Conservation (phyloP, 1,140 invertebrate species). For the Drosophila nigromelanica region DNA sequence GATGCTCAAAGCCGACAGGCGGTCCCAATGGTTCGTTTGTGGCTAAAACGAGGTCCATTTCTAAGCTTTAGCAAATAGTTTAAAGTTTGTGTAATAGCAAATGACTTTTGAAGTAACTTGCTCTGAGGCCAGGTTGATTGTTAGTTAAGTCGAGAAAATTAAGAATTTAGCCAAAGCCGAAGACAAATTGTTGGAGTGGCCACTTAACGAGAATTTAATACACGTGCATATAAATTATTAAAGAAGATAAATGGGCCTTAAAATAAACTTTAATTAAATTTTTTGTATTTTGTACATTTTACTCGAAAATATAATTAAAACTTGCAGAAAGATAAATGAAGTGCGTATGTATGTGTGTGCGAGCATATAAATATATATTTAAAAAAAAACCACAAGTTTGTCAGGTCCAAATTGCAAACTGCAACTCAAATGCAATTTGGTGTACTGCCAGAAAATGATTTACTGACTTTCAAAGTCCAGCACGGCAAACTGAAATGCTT, state of each 20-base stretch:
- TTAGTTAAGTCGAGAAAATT: not conserved
- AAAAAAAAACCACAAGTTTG: constrained; percentile 15
- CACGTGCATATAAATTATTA: not conserved
- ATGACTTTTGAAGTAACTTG: constrained; percentile 9
- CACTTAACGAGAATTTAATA: not conserved
- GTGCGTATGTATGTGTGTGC: not conserved
- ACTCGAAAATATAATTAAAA: constrained; percentile 65
- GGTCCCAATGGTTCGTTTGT: not conserved
- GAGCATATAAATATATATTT: not conserved
- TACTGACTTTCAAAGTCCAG: constrained; percentile 11
- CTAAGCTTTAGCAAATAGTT: not conserved
- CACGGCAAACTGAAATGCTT: not conserved
- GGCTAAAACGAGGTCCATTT: not conserved
- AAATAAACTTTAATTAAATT: constrained; percentile 74
- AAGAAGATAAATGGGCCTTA: constrained; percentile 47
- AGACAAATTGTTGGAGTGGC: not conserved
- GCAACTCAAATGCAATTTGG: constrained; percentile 15
- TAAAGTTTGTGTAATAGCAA: constrained; percentile 10
- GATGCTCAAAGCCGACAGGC: not conserved
- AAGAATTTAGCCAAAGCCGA: no score
- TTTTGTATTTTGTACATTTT: constrained; percentile 15
- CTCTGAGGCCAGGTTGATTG: not conserved
- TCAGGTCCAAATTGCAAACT: constrained; percentile 12
- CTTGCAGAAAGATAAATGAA: constrained; percentile 36
- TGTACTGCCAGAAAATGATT: constrained; percentile 1